Evolutionary conservation across 1,140 invertebrate species (phyloP).

Genomic region (Asobara japonica): DNA sequence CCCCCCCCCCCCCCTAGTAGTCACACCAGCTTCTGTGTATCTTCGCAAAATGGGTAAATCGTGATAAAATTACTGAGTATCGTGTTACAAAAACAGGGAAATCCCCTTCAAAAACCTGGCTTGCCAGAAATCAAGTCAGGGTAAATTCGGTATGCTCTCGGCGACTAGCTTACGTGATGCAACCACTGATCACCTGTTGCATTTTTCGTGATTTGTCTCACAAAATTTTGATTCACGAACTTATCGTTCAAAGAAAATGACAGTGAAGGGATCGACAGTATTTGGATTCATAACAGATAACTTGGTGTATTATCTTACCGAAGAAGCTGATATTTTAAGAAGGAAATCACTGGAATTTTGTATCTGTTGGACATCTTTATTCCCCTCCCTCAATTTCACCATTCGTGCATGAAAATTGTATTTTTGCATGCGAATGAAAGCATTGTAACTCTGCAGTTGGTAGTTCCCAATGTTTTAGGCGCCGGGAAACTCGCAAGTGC

Average conservation of each 20-base stretch:
- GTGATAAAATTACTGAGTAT: constrained; percentile 31
- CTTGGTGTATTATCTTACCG: background rate
- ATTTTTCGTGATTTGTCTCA: constrained; percentile 26
- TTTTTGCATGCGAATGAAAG: too few relatives aligned
- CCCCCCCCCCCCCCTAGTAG: background rate
- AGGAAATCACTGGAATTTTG: background rate
- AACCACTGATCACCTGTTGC: constrained; percentile 45
- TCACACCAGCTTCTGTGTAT: background rate
- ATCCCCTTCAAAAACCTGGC: background rate
- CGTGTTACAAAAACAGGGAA: constrained; percentile 7
- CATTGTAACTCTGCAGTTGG: too few relatives aligned
- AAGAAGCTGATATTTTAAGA: background rate
- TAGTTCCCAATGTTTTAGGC: too few relatives aligned
- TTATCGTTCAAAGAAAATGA: constrained; percentile 34
- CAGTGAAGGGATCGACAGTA: background rate
- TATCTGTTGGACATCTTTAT: constrained; percentile 6
- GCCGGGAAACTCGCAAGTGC: too few relatives aligned
- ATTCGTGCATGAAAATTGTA: background rate
- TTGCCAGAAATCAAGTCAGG: constrained; percentile 29
- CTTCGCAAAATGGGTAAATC: constrained; percentile 23
- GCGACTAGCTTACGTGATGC: constrained; percentile 31
- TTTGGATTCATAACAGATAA: background rate
- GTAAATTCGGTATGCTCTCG: constrained; percentile 27
- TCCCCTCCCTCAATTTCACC: background rate
- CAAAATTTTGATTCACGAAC: constrained; percentile 7